Percentiles rank a stretch among this genome's conserved stretches.
Evolutionary conservation across 2,113 vertebrate species (phyloP).

Genomic region (Pheucticus melanocephalus): DNA sequence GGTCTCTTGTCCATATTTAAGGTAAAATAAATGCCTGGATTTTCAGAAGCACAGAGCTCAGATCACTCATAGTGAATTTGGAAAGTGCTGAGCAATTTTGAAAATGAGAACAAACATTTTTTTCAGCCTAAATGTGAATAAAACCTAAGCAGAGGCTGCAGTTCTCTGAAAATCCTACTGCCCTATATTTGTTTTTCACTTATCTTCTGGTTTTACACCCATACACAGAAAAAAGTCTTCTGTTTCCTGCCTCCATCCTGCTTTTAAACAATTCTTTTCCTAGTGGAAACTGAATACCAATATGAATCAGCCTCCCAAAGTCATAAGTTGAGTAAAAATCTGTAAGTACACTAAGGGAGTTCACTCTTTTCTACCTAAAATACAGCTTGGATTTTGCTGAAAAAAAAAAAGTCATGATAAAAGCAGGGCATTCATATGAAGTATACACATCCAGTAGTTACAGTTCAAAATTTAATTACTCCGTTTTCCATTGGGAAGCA

Average conservation of each 20-base stretch:
- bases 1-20: conserved; percentile 15
- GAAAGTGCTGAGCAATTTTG: neutral
- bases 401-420: neutral
- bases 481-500: neutral
- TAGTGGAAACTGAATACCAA: neutral
- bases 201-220: neutral
- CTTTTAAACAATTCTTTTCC: neutral
- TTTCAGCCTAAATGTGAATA: neutral
- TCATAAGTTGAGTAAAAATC: neutral
- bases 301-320: neutral
- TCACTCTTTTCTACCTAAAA: neutral
- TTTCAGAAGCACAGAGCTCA: neutral
- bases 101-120: neutral
- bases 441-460: neutral
- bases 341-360: neutral
- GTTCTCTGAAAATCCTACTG: neutral
- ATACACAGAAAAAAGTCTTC: neutral
- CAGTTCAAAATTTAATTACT: conserved; percentile 55
- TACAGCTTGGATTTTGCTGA: neutral
- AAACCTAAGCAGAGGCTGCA: neutral
- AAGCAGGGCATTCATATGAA: neutral
- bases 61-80: neutral
- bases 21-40: neutral
- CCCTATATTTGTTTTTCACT: neutral
- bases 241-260: neutral